Conservation (phyloP, 2,113 vertebrate species). For the Ceyx cyanopectus region DNA sequence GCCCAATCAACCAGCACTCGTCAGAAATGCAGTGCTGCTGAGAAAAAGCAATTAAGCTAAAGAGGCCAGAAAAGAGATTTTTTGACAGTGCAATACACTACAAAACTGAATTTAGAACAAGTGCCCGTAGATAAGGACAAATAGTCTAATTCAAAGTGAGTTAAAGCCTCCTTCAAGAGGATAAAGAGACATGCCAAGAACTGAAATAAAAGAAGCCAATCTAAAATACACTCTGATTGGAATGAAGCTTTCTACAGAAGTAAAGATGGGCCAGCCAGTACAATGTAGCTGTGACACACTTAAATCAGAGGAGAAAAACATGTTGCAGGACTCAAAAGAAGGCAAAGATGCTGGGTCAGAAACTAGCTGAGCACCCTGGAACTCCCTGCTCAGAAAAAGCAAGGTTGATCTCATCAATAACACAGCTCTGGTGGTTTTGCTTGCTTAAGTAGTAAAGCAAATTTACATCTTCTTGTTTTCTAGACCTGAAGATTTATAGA, state of each 20-base stretch:
- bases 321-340: background rate
- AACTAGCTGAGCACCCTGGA: background rate
- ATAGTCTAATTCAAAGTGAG: background rate
- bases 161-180: background rate
- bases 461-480: background rate
- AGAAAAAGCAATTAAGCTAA: background rate
- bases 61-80: background rate
- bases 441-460: background rate
- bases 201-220: background rate
- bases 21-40: background rate
- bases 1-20: background rate
- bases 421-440: background rate
- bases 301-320: background rate
- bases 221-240: background rate
- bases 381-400: background rate
- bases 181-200: background rate
- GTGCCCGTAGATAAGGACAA: background rate
- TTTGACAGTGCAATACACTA: background rate
- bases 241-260: background rate
- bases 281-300: background rate
- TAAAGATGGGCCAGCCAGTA: background rate
- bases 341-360: background rate
- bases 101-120: background rate
- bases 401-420: background rate
- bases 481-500: slow-evolving; percentile 5